Percentiles rank a stretch among this genome's conserved stretches.
These are phyloP conservation scores for Sesia bembeciformis DNA, from an alignment of 2,888 invertebrate genomes.

Conservation along the genomic window DNA sequence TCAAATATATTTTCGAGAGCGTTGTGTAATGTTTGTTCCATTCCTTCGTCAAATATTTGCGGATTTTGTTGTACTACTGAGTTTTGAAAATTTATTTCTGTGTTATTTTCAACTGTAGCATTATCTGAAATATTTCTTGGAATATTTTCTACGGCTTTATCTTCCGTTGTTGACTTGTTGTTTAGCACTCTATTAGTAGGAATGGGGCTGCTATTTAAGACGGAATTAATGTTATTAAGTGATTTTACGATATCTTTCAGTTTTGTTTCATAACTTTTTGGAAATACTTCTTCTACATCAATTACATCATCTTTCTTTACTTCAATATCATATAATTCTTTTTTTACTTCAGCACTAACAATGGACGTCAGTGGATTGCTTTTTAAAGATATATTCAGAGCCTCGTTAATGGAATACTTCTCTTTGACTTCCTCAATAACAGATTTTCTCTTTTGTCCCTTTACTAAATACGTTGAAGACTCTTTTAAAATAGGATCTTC, in stretches of 20 bases:
- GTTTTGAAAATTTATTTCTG: neutral
- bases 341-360: slow-evolving; percentile 21
- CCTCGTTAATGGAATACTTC: slow-evolving; percentile 46
- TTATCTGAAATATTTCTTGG: neutral
- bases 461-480: slow-evolving; percentile 39
- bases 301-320: slow-evolving; percentile 10
- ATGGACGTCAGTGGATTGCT: slow-evolving; percentile 36
- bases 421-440: slow-evolving; percentile 44
- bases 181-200: neutral
- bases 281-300: slow-evolving; percentile 20
- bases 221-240: slow-evolving; percentile 35
- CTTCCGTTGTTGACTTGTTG: neutral
- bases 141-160: neutral
- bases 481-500: slow-evolving; percentile 38
- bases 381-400: slow-evolving; percentile 46
- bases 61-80: slow-evolving; percentile 5
- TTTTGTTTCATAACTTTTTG: slow-evolving; percentile 40
- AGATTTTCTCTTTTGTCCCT: slow-evolving; percentile 30
- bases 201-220: slow-evolving; percentile 22
- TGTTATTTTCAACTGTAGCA: neutral
- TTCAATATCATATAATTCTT: slow-evolving; percentile 5
- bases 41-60: slow-evolving; percentile 33
- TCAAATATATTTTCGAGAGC: slow-evolving; percentile 43
- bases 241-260: slow-evolving; percentile 47
- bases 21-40: slow-evolving; percentile 43